Percentiles rank a stretch among this genome's conserved stretches.
These are phyloP conservation scores for Fulica atra DNA, from an alignment of 2,113 vertebrate species.

Conservation along the genomic window DNA sequence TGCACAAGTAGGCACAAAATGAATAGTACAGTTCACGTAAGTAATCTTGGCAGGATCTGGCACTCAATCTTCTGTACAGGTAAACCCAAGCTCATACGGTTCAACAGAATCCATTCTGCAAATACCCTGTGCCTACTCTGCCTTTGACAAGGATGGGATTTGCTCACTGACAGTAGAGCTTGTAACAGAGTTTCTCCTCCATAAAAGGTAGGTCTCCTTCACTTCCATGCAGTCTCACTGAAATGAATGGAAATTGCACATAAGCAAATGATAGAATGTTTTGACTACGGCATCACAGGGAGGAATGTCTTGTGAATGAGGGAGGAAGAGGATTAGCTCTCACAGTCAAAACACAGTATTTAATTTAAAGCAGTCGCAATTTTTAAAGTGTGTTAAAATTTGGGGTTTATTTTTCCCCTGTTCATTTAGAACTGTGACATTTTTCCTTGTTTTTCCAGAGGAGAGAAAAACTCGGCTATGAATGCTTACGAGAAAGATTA, in stretches of 20 bases:
- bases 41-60: background rate
- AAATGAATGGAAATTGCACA: background rate
- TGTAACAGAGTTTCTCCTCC: background rate
- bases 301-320: background rate
- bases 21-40: background rate
- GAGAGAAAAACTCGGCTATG: background rate
- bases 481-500: background rate
- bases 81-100: background rate
- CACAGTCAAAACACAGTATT: background rate
- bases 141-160: background rate
- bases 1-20: background rate
- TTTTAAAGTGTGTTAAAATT: background rate
- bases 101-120: background rate
- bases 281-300: background rate
- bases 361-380: background rate
- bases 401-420: rapidly evolving
- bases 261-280: background rate
- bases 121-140: background rate
- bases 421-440: background rate
- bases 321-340: background rate
- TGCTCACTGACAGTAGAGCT: background rate
- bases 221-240: background rate
- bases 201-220: background rate
- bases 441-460: background rate
- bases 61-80: background rate